Evolutionary conservation across 2,113 vertebrate genomes (phyloP).

Genomic region (Sterrhoptilus dennistouni): DNA sequence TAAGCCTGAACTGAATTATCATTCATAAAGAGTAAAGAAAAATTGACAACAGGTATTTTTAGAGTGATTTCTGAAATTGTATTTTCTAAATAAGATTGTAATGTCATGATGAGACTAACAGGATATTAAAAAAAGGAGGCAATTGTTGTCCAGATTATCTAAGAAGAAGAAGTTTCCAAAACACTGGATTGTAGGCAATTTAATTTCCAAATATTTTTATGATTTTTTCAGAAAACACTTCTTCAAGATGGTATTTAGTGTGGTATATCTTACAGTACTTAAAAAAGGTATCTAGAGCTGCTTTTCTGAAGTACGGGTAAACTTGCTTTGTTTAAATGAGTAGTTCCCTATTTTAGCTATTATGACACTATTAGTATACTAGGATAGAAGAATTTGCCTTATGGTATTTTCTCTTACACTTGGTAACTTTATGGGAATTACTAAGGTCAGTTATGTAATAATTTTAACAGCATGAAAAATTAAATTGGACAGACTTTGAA

Average conservation of each 20-base stretch:
- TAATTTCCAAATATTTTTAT: not conserved
- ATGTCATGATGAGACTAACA: not conserved
- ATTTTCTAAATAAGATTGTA: not conserved
- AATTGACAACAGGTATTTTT: not conserved
- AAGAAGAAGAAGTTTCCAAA: not conserved
- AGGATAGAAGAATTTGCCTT: not conserved
- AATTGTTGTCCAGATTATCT: not conserved
- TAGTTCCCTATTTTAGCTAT: not conserved
- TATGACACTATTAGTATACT: not conserved
- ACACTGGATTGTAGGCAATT: not conserved
- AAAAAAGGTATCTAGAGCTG: not conserved
- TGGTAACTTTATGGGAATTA: not conserved
- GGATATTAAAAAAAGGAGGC: not conserved
- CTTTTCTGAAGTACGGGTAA: not conserved
- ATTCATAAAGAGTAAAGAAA: not conserved
- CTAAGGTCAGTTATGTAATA: not conserved
- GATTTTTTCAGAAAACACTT: not conserved
- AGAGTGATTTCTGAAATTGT: not conserved
- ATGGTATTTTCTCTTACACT: not conserved
- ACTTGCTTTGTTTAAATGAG: not conserved
- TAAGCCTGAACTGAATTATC: not conserved
- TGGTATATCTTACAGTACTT: not conserved
- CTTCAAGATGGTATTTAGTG: not conserved
- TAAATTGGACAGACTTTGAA: not conserved
- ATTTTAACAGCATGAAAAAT: not conserved